Evolutionary conservation across 2,797 vertebrate genomes (phyloP).

Genomic region (Cephalopachus bancanus): DNA sequence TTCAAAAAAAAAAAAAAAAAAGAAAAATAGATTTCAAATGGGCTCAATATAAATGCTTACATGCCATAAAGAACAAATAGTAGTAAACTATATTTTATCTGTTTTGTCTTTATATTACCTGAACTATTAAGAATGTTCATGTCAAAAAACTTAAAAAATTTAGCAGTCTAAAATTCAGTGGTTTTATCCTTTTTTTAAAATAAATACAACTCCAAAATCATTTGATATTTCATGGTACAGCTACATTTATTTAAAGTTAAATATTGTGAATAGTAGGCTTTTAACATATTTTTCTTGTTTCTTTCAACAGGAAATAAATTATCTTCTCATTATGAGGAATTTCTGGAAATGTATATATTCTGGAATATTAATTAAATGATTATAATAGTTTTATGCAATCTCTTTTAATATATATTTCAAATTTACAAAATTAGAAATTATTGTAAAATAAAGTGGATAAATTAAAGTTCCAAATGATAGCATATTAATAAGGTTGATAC

Average conservation of each 20-base stretch:
- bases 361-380: constrained; percentile 19
- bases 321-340: background rate
- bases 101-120: constrained; percentile 21
- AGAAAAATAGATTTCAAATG: constrained; percentile 39
- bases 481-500: constrained; percentile 66
- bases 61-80: background rate
- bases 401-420: constrained; percentile 53
- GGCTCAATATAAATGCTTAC: background rate
- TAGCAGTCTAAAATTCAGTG: constrained; percentile 58
- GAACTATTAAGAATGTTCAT: background rate
- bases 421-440: constrained; percentile 61
- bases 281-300: constrained; percentile 53
- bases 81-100: constrained; percentile 32
- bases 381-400: background rate
- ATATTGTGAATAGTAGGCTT: constrained; percentile 58
- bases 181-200: constrained; percentile 56
- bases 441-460: constrained; percentile 48
- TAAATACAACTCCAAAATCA: constrained; percentile 54
- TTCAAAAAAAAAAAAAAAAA: too few relatives aligned
- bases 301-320: constrained; percentile 57
- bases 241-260: constrained; percentile 68
- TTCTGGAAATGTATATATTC: constrained; percentile 68
- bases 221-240: constrained; percentile 34
- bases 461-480: background rate
- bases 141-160: constrained; percentile 39